These are phyloP conservation scores for Cecropterus lyciades DNA, from an alignment of 1,140 invertebrate genomes.

Conservation along the genomic window DNA sequence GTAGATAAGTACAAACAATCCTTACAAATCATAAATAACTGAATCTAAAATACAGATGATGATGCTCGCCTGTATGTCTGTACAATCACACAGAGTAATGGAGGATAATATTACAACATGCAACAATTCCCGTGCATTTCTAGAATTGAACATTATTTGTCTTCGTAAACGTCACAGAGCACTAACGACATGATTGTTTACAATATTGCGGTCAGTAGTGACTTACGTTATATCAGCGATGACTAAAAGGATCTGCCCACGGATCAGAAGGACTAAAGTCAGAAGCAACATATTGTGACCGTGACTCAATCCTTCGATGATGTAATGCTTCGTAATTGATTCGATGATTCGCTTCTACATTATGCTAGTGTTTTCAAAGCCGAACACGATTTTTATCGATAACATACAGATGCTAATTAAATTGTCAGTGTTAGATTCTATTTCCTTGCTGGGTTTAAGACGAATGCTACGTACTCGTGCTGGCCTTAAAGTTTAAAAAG, in stretches of 20 bases:
- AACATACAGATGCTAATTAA: constrained; percentile 16
- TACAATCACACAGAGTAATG: constrained; percentile 23
- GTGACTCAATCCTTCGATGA: constrained; percentile 80
- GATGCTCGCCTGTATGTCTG: neutral
- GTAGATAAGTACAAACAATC: neutral
- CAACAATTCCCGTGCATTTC: constrained; percentile 15
- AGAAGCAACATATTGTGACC: constrained; percentile 60
- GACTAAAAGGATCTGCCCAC: constrained; percentile 74
- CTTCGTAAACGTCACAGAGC: constrained; percentile 51
- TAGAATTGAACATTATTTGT: constrained; percentile 42
- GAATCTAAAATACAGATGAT: neutral
- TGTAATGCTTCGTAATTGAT: constrained; percentile 76
- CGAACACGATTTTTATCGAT: constrained; percentile 45
- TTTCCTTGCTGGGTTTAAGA: neutral
- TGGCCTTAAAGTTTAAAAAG: neutral
- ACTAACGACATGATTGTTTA: constrained; percentile 65
- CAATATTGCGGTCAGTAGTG: constrained; percentile 67
- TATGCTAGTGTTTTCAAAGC: constrained; percentile 57
- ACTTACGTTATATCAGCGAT: constrained; percentile 56
- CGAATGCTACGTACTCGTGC: neutral
- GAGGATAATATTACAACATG: constrained; percentile 17
- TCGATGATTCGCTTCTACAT: constrained; percentile 66
- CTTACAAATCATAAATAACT: neutral
- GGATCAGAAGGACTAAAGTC: constrained; percentile 60
- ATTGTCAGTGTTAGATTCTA: constrained; percentile 11